These are phyloP conservation scores for Nasonia longicornis DNA, from an alignment of 1,140 invertebrate genomes.

Conservation along the genomic window DNA sequence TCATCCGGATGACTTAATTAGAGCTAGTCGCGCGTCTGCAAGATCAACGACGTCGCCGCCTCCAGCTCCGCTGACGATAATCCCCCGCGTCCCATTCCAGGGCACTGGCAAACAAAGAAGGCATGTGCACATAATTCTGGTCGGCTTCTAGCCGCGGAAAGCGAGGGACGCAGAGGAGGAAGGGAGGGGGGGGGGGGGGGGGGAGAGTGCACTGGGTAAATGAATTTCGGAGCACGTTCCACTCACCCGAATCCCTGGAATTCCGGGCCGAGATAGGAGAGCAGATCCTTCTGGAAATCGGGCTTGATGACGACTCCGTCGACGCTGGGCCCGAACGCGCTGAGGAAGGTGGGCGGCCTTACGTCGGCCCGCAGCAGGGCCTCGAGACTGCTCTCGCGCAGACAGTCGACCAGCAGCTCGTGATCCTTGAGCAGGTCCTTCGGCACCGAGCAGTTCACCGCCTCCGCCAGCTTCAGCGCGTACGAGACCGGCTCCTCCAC, in stretches of 20 bases:
- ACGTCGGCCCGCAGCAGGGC: conserved; percentile 85
- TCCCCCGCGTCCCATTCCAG: neutral
- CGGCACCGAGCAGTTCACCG: conserved; percentile 88
- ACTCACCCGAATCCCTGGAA: conserved; percentile 74
- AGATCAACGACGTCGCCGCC: neutral
- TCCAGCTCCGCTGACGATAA: neutral
- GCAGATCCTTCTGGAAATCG: conserved; percentile 80
- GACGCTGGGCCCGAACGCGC: conserved; percentile 86
- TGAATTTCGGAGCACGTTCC: conserved; percentile 4
- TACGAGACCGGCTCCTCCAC: conserved; percentile 90
- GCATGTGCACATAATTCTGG: conserved; percentile 13
- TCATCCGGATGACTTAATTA: conserved; percentile 21
- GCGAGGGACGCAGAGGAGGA: neutral
- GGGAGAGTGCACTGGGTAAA: neutral
- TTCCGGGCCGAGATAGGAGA: conserved; percentile 78
- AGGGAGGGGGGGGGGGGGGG: neutral
- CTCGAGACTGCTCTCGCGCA: conserved; percentile 81
- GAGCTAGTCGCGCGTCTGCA: neutral
- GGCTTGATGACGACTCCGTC: conserved; percentile 89
- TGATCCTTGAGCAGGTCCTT: conserved; percentile 83
- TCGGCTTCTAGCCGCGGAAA: neutral
- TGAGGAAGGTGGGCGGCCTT: conserved; percentile 84
- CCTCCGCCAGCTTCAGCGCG: conserved; percentile 84
- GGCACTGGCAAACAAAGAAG: conserved; percentile 14
- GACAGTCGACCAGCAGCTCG: conserved; percentile 84